phyloP scores from a whole-genome alignment of 1,140 invertebrate genomes.

The Triops cancriformis region DNA sequence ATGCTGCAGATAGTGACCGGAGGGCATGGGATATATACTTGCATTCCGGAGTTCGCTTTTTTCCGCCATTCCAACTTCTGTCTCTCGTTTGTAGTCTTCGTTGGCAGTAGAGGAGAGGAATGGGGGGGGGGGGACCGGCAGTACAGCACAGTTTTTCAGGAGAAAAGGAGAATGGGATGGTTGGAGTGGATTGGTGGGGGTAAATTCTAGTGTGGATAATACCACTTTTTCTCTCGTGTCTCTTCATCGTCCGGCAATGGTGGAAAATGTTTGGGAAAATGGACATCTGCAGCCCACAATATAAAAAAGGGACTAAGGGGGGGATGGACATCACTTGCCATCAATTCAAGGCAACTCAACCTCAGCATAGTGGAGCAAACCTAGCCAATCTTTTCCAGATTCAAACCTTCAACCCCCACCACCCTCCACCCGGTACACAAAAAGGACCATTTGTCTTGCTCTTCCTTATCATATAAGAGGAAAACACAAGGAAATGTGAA shows the following conservation, averaged over 20 bases:
- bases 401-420: no score
- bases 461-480: no score
- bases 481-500: no score
- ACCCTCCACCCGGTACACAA: no score
- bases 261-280: not conserved
- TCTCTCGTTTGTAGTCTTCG: not conserved
- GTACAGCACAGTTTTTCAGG: no score
- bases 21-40: no score
- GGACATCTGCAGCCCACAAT: not conserved
- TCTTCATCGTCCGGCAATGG: not conserved
- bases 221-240: not conserved
- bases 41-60: not conserved
- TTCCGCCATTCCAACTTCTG: not conserved
- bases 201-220: no score
- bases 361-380: not conserved
- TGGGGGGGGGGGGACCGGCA: no score
- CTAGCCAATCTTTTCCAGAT: not conserved
- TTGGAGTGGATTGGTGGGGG: no score
- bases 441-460: no score
- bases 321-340: constrained; percentile 8
- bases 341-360: not conserved
- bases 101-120: no score
- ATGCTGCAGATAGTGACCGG: constrained; percentile 2
- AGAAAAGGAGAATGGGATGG: no score
- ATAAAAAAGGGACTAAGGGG: not conserved